Percentiles rank a stretch among this genome's conserved stretches.
phyloP scores from a whole-genome alignment of 2,113 vertebrate genomes.

The Otis tarda region DNA sequence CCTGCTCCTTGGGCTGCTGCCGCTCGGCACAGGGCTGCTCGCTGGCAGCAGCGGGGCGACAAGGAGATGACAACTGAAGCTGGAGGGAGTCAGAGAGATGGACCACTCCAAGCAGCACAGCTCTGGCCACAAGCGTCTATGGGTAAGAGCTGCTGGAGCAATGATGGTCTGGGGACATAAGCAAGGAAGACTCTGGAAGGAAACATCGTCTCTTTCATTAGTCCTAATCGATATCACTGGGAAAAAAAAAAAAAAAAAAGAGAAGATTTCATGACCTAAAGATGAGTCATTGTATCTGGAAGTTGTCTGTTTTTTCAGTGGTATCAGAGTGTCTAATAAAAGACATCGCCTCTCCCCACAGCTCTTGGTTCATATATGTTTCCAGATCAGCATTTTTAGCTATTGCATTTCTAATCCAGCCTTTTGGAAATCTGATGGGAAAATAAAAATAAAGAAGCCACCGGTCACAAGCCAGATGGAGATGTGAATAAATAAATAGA shows the following conservation, averaged over 20 bases:
- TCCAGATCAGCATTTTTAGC: background rate
- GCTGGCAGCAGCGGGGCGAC: fast-evolving
- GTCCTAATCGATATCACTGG: background rate
- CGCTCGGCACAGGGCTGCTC: background rate
- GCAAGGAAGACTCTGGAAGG: background rate
- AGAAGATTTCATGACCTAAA: background rate
- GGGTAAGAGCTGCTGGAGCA: background rate
- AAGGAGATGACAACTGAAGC: background rate
- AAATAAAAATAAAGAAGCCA: background rate
- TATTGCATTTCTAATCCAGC: background rate
- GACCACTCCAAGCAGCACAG: fast-evolving
- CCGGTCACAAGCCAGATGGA: background rate
- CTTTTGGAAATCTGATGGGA: background rate
- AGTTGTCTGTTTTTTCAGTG: background rate
- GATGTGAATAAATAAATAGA: background rate
- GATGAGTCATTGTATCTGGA: background rate
- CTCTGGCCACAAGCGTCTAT: background rate
- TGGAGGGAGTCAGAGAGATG: background rate
- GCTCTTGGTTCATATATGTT: background rate
- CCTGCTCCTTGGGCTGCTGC: background rate
- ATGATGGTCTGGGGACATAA: background rate
- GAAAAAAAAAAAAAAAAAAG: background rate
- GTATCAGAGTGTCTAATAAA: background rate
- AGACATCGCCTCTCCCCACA: background rate
- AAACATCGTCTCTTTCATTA: background rate